phyloP scores from a whole-genome alignment of 2,888 invertebrate species.

The Polietes domitor region DNA sequence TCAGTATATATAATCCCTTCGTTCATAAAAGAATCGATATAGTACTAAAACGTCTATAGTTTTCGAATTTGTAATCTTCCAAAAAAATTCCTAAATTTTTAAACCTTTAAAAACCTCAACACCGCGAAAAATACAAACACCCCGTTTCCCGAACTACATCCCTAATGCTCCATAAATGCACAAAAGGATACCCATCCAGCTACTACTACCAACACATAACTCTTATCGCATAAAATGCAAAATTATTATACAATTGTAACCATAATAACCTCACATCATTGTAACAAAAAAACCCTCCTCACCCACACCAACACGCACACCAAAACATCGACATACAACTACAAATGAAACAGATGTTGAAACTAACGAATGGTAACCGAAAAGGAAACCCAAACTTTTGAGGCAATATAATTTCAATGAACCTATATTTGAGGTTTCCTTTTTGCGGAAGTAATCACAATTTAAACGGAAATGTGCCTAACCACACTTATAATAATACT shows the following conservation, averaged over 20 bases:
- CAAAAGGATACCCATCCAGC: background rate
- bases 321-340: background rate
- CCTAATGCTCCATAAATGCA: too few relatives aligned
- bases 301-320: slow-evolving; percentile 6
- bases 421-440: slow-evolving; percentile 66
- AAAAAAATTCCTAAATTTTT: too few relatives aligned
- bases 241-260: slow-evolving; percentile 40
- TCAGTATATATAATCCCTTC: too few relatives aligned
- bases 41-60: too few relatives aligned
- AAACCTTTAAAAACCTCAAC: too few relatives aligned
- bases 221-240: slow-evolving; percentile 36
- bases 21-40: too few relatives aligned
- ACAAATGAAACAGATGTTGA: slow-evolving; percentile 20
- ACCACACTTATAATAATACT: slow-evolving; percentile 57
- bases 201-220: background rate
- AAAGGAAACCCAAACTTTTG: slow-evolving; percentile 52
- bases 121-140: too few relatives aligned
- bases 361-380: slow-evolving; percentile 22
- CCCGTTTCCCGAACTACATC: too few relatives aligned
- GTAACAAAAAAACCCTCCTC: slow-evolving; percentile 30
- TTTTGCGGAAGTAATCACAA: slow-evolving; percentile 67
- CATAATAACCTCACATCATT: slow-evolving; percentile 39
- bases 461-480: slow-evolving; percentile 66
- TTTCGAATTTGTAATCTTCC: too few relatives aligned
- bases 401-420: slow-evolving; percentile 63